Conservation (phyloP, 2,888 invertebrate species). For the Agrotis puta region DNA sequence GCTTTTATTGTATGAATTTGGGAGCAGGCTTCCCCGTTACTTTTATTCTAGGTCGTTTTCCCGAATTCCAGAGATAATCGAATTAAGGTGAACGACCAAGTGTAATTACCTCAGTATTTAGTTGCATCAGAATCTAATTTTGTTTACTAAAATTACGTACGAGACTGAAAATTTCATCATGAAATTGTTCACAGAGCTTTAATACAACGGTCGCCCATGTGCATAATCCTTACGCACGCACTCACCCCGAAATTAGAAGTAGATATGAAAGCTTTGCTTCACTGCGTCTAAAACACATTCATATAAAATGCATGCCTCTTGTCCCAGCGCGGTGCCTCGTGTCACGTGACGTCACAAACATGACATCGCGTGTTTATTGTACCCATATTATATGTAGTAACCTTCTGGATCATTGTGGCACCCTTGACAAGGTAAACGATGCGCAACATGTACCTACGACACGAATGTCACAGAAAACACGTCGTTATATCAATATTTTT, state of each 20-base stretch:
- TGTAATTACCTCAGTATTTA: too few species aligned
- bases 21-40: too few species aligned
- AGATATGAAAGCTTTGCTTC: conserved; percentile 16
- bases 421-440: conserved; percentile 35
- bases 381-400: conserved; percentile 33
- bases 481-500: conserved; percentile 5
- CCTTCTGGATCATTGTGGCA: conserved; percentile 46
- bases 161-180: neutral
- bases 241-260: conserved; percentile 36
- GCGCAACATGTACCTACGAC: neutral
- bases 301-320: conserved; percentile 53
- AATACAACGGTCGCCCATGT: conserved; percentile 7
- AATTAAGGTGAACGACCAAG: too few species aligned
- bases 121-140: neutral
- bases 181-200: neutral
- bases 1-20: too few species aligned
- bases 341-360: conserved; percentile 42
- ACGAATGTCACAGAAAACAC: conserved; percentile 13
- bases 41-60: too few species aligned
- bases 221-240: conserved; percentile 11
- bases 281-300: conserved; percentile 38
- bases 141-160: neutral
- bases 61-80: too few species aligned
- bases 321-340: conserved; percentile 13
- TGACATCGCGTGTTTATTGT: conserved; percentile 42